Conservation (phyloP, 2,888 invertebrate genomes). For the Phania funesta region DNA sequence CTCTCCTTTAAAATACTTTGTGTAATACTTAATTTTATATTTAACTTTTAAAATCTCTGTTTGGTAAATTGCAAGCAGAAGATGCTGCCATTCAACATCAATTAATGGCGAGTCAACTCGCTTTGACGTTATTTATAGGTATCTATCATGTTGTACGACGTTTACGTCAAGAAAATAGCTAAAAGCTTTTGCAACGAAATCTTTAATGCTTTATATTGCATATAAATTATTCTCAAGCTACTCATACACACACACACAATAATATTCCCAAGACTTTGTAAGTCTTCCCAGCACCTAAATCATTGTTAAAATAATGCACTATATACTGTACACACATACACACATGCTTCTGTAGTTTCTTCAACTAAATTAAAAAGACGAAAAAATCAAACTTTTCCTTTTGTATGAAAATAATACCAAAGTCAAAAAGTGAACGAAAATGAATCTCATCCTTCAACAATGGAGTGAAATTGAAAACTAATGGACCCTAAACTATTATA, state of each 20-base stretch:
- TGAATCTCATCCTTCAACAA: background rate
- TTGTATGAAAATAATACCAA: background rate
- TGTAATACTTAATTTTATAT: background rate
- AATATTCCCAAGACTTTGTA: background rate
- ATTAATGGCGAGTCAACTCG: slow-evolving; percentile 31
- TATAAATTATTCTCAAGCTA: background rate
- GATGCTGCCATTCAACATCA: background rate
- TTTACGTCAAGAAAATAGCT: background rate
- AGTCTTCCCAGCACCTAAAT: slow-evolving; percentile 16
- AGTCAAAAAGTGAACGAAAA: too few species aligned
- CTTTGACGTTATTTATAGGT: slow-evolving; percentile 29
- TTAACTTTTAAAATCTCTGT: background rate
- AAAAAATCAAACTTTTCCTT: slow-evolving; percentile 17
- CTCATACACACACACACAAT: background rate
- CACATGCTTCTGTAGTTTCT: too few species aligned
- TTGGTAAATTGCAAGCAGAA: background rate
- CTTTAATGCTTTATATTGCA: background rate
- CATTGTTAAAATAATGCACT: slow-evolving; percentile 7
- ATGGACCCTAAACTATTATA: slow-evolving; percentile 32
- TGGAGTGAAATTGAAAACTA: slow-evolving; percentile 31
- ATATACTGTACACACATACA: background rate
- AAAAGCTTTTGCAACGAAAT: slow-evolving; percentile 4
- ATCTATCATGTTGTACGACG: background rate
- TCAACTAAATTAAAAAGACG: background rate
- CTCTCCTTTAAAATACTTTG: background rate